These are phyloP conservation scores for Physocephala rufipes DNA, from an alignment of 2,888 invertebrate species.

Conservation along the genomic window DNA sequence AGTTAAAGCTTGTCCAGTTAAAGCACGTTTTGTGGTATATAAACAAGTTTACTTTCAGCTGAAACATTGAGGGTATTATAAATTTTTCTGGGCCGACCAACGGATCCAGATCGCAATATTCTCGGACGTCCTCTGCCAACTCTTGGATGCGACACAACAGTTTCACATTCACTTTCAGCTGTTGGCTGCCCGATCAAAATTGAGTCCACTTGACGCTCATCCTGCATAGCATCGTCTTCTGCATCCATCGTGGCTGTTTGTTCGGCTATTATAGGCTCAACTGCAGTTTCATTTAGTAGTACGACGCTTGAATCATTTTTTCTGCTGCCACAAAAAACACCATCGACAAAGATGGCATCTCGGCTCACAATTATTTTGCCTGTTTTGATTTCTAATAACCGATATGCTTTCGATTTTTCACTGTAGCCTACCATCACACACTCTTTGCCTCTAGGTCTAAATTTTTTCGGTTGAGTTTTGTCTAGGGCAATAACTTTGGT, in stretches of 20 bases:
- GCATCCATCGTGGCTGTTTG: too few species aligned
- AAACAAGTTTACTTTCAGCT: neutral
- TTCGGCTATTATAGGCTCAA: neutral
- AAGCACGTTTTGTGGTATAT: conserved; percentile 36
- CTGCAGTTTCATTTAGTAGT: neutral
- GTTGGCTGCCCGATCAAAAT: too few species aligned
- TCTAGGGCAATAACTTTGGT: conserved; percentile 38
- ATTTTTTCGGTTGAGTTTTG: conserved; percentile 37
- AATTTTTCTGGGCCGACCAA: neutral
- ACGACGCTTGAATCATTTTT: neutral
- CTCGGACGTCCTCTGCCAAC: too few species aligned
- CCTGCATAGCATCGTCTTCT: too few species aligned
- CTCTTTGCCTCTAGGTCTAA: conserved; percentile 33
- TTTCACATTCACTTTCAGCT: too few species aligned
- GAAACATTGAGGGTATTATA: neutral
- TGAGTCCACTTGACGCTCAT: too few species aligned
- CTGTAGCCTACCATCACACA: conserved; percentile 12
- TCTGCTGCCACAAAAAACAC: neutral
- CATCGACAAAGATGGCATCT: conserved; percentile 25
- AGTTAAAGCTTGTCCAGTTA: conserved; percentile 36
- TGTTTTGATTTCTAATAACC: conserved; percentile 22
- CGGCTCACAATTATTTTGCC: conserved; percentile 26
- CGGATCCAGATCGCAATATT: too few species aligned
- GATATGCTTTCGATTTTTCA: conserved; percentile 31
- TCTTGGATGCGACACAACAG: too few species aligned